A percentile compares a stretch with the other conserved stretches of the same genome.
Evolutionary conservation across 2,113 vertebrate genomes (phyloP).

Genomic region (Heterocephalus glaber): DNA sequence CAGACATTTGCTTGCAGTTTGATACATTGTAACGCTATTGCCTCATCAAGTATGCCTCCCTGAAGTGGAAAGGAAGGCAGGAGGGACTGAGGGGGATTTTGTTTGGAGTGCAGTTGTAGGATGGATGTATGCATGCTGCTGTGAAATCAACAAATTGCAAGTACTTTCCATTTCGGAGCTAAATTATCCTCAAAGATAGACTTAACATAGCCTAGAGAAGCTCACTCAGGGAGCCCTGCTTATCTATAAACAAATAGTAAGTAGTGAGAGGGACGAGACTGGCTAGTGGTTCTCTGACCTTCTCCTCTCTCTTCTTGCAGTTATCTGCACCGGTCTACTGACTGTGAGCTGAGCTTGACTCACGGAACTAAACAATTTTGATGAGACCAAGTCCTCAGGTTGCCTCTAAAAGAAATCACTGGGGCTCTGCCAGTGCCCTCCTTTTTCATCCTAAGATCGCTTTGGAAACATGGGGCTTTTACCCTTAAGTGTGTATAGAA

Average conservation of each 20-base stretch:
- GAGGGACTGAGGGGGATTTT: background rate
- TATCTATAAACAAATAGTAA: conserved; percentile 28
- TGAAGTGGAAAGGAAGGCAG: background rate
- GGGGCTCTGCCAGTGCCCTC: background rate
- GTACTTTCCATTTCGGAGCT: background rate
- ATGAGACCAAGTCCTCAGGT: conserved; percentile 14
- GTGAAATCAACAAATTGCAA: conserved; percentile 21
- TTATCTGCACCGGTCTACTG: background rate
- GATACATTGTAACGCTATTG: conserved; percentile 57
- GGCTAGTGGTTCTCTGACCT: background rate
- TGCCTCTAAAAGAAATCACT: conserved; percentile 38
- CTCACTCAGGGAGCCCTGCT: background rate
- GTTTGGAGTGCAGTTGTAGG: background rate
- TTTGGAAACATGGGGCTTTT: background rate
- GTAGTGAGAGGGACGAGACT: background rate
- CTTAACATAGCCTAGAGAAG: conserved; percentile 20
- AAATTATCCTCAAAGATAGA: background rate
- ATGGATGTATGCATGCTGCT: background rate
- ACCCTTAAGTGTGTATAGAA: background rate
- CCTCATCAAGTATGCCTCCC: conserved; percentile 52
- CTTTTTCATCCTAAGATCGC: background rate
- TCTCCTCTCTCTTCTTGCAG: background rate
- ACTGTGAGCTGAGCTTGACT: conserved; percentile 44
- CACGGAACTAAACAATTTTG: conserved; percentile 36
- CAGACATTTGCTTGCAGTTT: conserved; percentile 61